Evolutionary conservation across 1,140 invertebrate species (phyloP).

Genomic region (Berghia stephanieae): DNA sequence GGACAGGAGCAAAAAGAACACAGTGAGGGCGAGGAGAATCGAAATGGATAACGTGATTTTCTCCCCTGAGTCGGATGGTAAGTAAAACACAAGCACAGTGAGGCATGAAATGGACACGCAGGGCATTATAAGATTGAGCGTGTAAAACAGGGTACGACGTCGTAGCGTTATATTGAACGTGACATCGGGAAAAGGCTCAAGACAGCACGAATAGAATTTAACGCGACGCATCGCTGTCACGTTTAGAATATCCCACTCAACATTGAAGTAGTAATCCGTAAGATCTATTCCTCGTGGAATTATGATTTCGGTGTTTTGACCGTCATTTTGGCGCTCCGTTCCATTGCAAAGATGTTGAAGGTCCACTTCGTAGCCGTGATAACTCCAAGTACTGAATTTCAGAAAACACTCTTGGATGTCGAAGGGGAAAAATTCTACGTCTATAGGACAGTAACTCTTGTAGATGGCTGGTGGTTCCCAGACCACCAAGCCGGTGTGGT

Average conservation of each 20-base stretch:
- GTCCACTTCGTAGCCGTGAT: conserved; percentile 92
- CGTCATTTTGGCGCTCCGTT: conserved; percentile 48
- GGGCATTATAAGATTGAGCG: conserved; percentile 67
- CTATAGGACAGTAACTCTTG: conserved; percentile 95
- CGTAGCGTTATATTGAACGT: conserved; percentile 99
- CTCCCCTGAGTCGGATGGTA: conserved; percentile 67
- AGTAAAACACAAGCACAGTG: conserved; percentile 68
- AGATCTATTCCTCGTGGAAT: conserved; percentile 60
- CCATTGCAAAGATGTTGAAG: conserved; percentile 62
- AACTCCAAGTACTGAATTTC: conserved; percentile 98
- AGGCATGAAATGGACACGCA: conserved; percentile 68
- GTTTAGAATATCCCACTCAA: conserved; percentile 99
- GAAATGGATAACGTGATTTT: conserved; percentile 67
- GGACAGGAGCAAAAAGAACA: conserved; percentile 66
- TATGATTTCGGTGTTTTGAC: conserved; percentile 74
- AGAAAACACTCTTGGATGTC: conserved; percentile 93
- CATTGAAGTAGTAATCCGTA: conserved; percentile 73
- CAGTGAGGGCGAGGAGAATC: conserved; percentile 65
- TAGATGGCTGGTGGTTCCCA: conserved; percentile 99
- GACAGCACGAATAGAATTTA: conserved; percentile 89
- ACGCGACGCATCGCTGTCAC: conserved; percentile 75
- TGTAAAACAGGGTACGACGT: conserved; percentile 67
- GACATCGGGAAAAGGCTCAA: conserved; percentile 93
- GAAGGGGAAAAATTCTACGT: conserved; percentile 96
- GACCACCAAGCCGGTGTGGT: conserved; percentile 87